Evolutionary conservation across 2,888 invertebrate species (phyloP).

Genomic region (Margaritifera margaritifera): DNA sequence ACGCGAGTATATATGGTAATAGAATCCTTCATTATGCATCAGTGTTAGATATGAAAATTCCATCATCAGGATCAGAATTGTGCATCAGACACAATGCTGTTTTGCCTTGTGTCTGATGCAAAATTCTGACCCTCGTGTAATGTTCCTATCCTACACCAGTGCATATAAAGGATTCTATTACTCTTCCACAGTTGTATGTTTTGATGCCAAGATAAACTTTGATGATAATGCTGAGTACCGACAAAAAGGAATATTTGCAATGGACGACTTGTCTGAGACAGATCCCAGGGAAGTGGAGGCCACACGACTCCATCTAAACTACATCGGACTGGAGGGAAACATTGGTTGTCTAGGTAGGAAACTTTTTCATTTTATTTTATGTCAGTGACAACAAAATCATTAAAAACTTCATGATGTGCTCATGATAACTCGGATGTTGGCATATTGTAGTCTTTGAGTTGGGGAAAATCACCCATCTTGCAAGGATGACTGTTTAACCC

Average conservation of each 20-base stretch:
- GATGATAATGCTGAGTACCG: conserved; percentile 98
- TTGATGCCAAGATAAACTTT: conserved; percentile 99
- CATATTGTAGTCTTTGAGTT: not conserved
- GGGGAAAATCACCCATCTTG: too few relatives aligned
- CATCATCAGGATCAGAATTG: too few relatives aligned
- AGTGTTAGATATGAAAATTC: too few relatives aligned
- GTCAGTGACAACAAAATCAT: too few relatives aligned
- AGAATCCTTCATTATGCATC: too few relatives aligned
- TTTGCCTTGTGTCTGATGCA: too few relatives aligned
- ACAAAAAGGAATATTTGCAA: conserved; percentile 86
- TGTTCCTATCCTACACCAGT: not conserved
- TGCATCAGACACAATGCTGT: too few relatives aligned
- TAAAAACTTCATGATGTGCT: too few relatives aligned
- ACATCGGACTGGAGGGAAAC: conserved; percentile 97
- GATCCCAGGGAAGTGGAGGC: conserved; percentile 98
- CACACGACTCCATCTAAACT: conserved; percentile 90
- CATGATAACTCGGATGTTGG: not conserved
- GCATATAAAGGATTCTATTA: not conserved
- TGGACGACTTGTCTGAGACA: conserved; percentile 89
- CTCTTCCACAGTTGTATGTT: conserved; percentile 83
- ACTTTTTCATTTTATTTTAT: too few relatives aligned
- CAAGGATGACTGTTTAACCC: too few relatives aligned
- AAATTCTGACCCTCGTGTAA: too few relatives aligned
- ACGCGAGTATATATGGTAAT: too few relatives aligned
- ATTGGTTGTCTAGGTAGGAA: conserved; percentile 87